These are phyloP conservation scores for Zaprionus taronus DNA, from an alignment of 1,140 invertebrate species.

Conservation along the genomic window DNA sequence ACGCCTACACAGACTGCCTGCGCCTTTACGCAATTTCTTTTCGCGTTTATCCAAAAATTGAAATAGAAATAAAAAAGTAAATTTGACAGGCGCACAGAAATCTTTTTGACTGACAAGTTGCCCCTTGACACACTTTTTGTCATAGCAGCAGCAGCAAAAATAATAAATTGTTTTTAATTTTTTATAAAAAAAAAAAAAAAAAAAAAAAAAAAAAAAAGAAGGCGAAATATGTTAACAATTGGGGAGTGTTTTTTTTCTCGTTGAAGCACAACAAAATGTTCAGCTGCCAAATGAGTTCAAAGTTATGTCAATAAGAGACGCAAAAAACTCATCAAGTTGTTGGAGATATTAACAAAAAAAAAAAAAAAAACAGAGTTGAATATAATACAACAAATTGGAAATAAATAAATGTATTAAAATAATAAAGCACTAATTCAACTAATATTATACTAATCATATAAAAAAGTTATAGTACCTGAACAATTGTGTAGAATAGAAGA, in stretches of 20 bases:
- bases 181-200: constrained; percentile 36
- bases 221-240: constrained; percentile 44
- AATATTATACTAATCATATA: constrained; percentile 10
- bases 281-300: constrained; percentile 13
- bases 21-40: constrained; percentile 75
- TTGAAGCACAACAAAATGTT: neutral
- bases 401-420: constrained; percentile 1
- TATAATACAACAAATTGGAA: neutral
- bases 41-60: constrained; percentile 43
- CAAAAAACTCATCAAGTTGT: neutral
- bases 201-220: constrained; percentile 32
- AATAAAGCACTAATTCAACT: neutral
- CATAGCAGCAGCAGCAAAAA: constrained; percentile 77
- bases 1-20: constrained; percentile 37
- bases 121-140: constrained; percentile 81
- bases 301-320: constrained; percentile 17
- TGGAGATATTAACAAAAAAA: neutral
- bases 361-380: neutral
- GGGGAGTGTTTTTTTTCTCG: constrained; percentile 19
- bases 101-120: constrained; percentile 78
- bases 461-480: neutral
- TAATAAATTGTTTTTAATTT: constrained; percentile 66
- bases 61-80: constrained; percentile 31
- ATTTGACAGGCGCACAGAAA: constrained; percentile 71
- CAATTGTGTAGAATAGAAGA: neutral